phyloP scores from a whole-genome alignment of 2,113 vertebrate species.

The Cardinalis cardinalis region DNA sequence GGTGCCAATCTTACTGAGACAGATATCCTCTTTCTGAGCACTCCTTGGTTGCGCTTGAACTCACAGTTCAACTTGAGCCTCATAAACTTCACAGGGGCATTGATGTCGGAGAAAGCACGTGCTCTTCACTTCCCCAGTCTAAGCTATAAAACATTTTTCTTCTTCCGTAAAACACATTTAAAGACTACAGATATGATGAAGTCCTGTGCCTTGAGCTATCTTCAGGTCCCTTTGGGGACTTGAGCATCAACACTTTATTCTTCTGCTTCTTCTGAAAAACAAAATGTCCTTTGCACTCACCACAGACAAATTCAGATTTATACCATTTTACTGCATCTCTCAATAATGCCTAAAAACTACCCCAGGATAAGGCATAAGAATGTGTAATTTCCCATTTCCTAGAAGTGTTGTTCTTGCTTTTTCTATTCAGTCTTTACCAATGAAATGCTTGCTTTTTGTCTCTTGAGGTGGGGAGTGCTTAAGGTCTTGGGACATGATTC shows the following conservation, averaged over 20 bases:
- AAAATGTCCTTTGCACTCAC: background rate
- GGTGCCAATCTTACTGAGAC: background rate
- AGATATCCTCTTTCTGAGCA: background rate
- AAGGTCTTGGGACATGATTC: background rate
- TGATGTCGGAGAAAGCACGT: background rate
- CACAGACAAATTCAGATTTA: background rate
- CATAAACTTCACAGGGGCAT: background rate
- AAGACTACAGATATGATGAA: background rate
- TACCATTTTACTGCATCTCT: background rate
- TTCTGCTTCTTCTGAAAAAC: background rate
- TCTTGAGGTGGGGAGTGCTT: background rate
- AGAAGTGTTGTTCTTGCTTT: background rate
- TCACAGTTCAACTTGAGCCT: background rate
- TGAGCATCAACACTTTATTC: background rate
- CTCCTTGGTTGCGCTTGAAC: background rate
- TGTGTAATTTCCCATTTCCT: background rate
- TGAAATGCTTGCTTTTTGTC: background rate
- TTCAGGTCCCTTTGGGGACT: background rate
- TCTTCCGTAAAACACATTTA: conserved; percentile 1
- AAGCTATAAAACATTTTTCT: background rate
- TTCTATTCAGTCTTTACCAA: background rate
- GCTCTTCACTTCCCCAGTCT: background rate
- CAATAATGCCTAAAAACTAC: background rate
- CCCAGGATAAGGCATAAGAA: background rate
- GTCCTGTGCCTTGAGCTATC: background rate